Percentiles rank a stretch among this genome's conserved stretches.
These are phyloP conservation scores for Kryptolebias ocellatus DNA, from an alignment of 2,797 vertebrate species.

Conservation along the genomic window DNA sequence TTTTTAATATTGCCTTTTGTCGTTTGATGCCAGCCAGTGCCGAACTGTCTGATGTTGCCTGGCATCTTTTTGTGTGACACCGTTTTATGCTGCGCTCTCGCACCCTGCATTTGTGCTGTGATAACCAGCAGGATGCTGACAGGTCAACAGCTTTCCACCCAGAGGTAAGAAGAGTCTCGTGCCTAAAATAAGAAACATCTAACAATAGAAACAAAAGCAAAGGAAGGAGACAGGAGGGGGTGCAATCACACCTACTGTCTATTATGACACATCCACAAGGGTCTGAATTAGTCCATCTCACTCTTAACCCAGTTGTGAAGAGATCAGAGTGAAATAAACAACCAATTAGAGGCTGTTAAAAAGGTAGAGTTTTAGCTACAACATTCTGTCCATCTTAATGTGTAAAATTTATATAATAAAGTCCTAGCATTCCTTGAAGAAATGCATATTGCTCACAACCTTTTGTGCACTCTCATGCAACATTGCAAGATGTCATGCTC, in stretches of 20 bases:
- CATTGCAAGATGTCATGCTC: no score
- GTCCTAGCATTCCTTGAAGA: no score
- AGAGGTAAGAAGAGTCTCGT: conserved; percentile 31
- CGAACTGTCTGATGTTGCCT: background rate
- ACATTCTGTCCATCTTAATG: background rate
- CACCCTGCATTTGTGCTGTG: conserved; percentile 21
- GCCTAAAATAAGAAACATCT: conserved; percentile 40
- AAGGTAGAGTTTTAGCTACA: background rate
- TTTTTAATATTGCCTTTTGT: conserved; percentile 8
- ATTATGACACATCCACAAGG: conserved; percentile 5
- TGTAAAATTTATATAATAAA: background rate
- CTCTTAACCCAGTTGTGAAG: background rate
- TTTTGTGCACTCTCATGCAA: no score
- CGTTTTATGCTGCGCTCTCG: conserved; percentile 8
- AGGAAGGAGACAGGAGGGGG: conserved; percentile 10
- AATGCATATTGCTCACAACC: no score
- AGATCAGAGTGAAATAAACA: background rate
- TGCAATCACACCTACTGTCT: conserved; percentile 32
- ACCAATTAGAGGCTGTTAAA: background rate
- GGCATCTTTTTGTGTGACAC: conserved; percentile 3
- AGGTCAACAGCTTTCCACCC: conserved; percentile 66
- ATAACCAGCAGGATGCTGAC: conserved; percentile 46
- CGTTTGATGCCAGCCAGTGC: conserved; percentile 27
- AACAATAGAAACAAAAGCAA: conserved; percentile 37
- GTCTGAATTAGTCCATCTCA: conserved; percentile 16